Percentiles rank a stretch among this genome's conserved stretches.
These are phyloP conservation scores for Lasiurus borealis DNA, from an alignment of 2,113 vertebrate genomes.

Conservation along the genomic window DNA sequence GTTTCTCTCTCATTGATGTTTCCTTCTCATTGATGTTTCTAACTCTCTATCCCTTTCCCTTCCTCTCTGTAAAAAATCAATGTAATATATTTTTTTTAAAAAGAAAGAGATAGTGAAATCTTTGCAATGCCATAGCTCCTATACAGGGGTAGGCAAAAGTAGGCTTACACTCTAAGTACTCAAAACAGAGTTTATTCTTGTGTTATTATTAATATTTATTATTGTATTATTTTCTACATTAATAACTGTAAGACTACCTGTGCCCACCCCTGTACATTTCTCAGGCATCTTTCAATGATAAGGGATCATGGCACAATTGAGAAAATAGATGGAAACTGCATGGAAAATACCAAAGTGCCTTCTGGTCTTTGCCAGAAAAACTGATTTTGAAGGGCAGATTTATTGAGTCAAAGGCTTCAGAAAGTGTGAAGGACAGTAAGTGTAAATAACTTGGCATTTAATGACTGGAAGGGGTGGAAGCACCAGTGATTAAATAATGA, in stretches of 20 bases:
- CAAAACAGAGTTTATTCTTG: not conserved
- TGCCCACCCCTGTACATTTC: not conserved
- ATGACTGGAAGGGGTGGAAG: not conserved
- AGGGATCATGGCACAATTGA: not conserved
- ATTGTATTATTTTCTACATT: not conserved
- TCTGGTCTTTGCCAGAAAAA: not conserved
- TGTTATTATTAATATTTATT: not conserved
- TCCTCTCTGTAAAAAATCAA: too few species aligned
- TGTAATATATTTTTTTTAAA: too few species aligned
- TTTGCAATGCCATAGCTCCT: not conserved
- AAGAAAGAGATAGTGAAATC: not conserved
- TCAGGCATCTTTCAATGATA: not conserved
- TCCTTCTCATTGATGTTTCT: too few species aligned
- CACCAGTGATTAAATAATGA: not conserved
- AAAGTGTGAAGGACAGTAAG: not conserved
- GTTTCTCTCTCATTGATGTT: too few species aligned
- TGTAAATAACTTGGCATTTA: not conserved
- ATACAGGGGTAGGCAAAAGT: not conserved
- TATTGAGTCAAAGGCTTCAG: not conserved
- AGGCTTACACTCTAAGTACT: not conserved
- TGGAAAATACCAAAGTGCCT: not conserved
- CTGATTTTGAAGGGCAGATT: constrained; percentile 22
- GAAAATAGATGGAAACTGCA: constrained; percentile 13
- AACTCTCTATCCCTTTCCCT: too few species aligned
- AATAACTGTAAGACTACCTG: not conserved